Percentiles rank a stretch among this genome's conserved stretches.
phyloP scores from a whole-genome alignment of 2,888 invertebrate species.

The Mamestra brassicae region DNA sequence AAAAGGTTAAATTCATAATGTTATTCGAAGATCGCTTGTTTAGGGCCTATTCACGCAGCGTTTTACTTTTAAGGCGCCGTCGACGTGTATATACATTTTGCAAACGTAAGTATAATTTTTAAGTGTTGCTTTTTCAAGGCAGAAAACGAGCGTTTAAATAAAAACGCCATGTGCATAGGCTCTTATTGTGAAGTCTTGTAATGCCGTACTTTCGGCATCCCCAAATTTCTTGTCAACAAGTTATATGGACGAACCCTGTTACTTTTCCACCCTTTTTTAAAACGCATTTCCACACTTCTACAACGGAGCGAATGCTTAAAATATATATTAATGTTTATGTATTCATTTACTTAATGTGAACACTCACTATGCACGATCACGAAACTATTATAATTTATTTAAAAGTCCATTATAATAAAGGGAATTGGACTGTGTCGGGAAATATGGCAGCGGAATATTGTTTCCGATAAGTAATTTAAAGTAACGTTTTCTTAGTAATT shows the following conservation, averaged over 20 bases:
- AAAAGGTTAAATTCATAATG: no score
- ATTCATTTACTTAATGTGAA: constrained; percentile 68
- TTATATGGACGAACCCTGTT: background rate
- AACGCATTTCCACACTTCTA: constrained; percentile 13
- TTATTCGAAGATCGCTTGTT: background rate
- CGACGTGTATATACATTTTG: no score
- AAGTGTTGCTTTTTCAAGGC: background rate
- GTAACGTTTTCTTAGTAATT: background rate
- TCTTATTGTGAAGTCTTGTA: background rate
- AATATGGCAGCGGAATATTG: constrained; percentile 64
- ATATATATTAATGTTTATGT: constrained; percentile 57
- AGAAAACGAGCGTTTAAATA: background rate
- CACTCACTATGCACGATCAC: constrained; percentile 79
- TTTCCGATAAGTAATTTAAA: constrained; percentile 28
- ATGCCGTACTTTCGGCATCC: background rate
- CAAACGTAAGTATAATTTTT: no score
- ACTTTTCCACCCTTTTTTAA: background rate
- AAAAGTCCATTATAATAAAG: constrained; percentile 66
- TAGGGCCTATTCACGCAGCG: background rate
- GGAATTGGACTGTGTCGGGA: constrained; percentile 70
- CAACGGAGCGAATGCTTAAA: constrained; percentile 48
- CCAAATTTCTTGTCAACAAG: background rate
- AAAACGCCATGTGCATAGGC: background rate
- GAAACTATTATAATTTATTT: constrained; percentile 65
- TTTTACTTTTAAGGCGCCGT: background rate